A percentile compares a stretch with the other conserved stretches of the same genome.
Conservation (phyloP, 30 jellyfish, hydroid and myxozoan species). For the Pelagia noctiluca region DNA sequence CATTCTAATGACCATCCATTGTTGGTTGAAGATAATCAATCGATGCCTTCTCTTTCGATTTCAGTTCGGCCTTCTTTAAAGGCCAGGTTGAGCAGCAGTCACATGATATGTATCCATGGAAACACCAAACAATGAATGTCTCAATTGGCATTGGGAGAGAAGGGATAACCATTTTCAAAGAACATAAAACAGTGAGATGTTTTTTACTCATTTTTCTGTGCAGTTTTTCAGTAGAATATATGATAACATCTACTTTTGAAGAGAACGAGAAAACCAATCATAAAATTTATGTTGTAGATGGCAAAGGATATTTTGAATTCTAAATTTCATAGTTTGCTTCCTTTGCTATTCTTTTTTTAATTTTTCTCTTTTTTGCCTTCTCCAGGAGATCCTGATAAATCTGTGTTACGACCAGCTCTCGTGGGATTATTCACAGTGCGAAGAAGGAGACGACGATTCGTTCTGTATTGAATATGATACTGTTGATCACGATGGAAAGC, state of each 20-base stretch:
- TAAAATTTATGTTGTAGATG: too few species aligned
- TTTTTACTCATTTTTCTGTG: neutral
- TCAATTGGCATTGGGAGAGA: slow-evolving; percentile 87
- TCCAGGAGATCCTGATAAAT: slow-evolving; percentile 73
- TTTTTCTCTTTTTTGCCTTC: neutral
- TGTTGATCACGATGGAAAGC: slow-evolving; percentile 59
- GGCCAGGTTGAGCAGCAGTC: slow-evolving; percentile 85
- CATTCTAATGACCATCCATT: too few species aligned
- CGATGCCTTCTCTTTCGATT: neutral
- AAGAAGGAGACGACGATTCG: slow-evolving; percentile 78
- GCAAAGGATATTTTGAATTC: too few species aligned
- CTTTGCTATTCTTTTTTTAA: neutral
- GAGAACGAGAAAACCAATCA: too few species aligned
- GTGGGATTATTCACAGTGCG: slow-evolving; percentile 82
- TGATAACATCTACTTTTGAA: too few species aligned
- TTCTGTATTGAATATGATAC: slow-evolving; percentile 93
- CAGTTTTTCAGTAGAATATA: neutral
- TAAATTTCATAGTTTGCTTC: neutral
- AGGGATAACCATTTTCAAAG: slow-evolving; percentile 92
- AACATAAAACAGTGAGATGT: slow-evolving; percentile 63
- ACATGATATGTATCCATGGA: slow-evolving; percentile 79
- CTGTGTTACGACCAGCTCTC: slow-evolving; percentile 91
- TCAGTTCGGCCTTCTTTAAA: slow-evolving; percentile 93
- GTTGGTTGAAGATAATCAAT: neutral
- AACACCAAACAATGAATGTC: slow-evolving; percentile 68